A percentile compares a stretch with the other conserved stretches of the same genome.
Conservation (phyloP, 2,797 vertebrate species). For the Perodicticus potto region DNA sequence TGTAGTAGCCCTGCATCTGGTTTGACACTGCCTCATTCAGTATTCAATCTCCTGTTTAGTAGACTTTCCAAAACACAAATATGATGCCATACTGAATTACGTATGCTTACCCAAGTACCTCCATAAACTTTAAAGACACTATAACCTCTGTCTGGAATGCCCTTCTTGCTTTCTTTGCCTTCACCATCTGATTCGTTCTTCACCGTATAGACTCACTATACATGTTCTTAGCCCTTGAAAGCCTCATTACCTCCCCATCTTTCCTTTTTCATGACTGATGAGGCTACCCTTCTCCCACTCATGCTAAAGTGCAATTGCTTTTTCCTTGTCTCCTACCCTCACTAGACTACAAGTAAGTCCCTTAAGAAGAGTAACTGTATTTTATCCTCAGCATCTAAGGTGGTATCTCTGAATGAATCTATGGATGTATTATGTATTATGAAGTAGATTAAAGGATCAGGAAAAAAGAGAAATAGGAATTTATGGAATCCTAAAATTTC, state of each 20-base stretch:
- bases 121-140: neutral
- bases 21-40: neutral
- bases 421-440: slow-evolving; percentile 15
- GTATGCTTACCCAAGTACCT: neutral
- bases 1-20: neutral
- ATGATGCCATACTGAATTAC: neutral
- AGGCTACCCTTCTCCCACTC: neutral
- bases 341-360: neutral
- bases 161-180: slow-evolving; percentile 17
- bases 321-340: neutral
- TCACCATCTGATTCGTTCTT: neutral
- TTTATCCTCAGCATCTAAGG: neutral
- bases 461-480: slow-evolving; percentile 38
- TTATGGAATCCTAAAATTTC: slow-evolving; percentile 31
- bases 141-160: neutral
- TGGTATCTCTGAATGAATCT: slow-evolving; percentile 1
- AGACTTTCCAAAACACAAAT: neutral
- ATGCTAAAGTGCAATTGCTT: neutral
- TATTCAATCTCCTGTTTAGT: neutral
- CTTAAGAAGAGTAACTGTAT: neutral
- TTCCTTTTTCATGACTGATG: neutral
- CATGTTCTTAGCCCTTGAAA: neutral
- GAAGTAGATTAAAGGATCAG: neutral
- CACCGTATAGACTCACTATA: neutral
- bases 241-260: neutral